Conservation (phyloP, 2,888 invertebrate genomes). For the Adelognathus sp. region DNA sequence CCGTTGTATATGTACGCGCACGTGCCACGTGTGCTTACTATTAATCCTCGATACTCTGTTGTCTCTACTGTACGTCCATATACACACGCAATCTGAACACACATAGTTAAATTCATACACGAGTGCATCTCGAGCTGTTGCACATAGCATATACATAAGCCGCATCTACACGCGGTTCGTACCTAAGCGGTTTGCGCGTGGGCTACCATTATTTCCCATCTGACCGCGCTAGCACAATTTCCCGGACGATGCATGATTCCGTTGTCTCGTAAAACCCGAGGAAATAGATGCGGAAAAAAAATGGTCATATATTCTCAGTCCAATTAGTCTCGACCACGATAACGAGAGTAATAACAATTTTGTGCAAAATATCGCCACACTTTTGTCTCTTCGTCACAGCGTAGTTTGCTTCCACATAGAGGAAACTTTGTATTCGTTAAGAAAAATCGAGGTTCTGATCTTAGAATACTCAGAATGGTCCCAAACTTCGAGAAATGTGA, state of each 20-base stretch:
- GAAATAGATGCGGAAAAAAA: neutral
- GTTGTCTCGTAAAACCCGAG: neutral
- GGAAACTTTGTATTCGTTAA: too few species aligned
- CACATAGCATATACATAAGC: neutral
- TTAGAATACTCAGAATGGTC: too few species aligned
- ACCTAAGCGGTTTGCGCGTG: neutral
- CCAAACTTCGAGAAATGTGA: too few species aligned
- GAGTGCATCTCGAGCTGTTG: constrained; percentile 11
- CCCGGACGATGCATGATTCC: neutral
- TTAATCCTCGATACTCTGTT: constrained; percentile 53
- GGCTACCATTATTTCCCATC: constrained; percentile 21
- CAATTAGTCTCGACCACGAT: neutral
- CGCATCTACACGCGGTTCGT: constrained; percentile 29
- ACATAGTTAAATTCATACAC: neutral
- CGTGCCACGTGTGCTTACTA: constrained; percentile 51
- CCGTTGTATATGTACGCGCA: constrained; percentile 21
- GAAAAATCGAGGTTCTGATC: too few species aligned
- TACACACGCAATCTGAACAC: neutral
- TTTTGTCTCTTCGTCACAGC: too few species aligned
- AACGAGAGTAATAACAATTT: neutral
- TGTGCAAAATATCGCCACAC: too few species aligned
- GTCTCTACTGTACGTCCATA: neutral
- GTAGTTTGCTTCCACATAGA: too few species aligned
- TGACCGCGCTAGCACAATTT: constrained; percentile 25
- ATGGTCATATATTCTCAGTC: neutral